These are phyloP conservation scores for Pitta sordida DNA, from an alignment of 2,113 vertebrate genomes.

Conservation along the genomic window DNA sequence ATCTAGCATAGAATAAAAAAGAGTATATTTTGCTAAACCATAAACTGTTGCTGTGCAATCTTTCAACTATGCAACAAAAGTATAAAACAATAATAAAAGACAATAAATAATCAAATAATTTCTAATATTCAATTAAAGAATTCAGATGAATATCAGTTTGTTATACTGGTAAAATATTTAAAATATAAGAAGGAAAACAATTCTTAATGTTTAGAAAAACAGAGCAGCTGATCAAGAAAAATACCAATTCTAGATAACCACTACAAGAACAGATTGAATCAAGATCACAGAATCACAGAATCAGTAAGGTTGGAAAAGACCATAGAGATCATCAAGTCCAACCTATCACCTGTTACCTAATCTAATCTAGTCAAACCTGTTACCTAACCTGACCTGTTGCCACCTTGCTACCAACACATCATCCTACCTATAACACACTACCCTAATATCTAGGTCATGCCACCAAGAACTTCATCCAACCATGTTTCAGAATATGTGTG, in stretches of 20 bases:
- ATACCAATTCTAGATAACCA: not conserved
- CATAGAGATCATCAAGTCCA: no score
- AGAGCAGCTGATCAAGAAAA: not conserved
- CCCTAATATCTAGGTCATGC: no score
- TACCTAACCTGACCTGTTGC: no score
- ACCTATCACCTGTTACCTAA: no score
- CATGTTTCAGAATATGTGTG: not conserved
- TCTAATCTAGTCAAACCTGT: no score
- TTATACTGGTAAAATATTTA: not conserved
- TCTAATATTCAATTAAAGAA: not conserved
- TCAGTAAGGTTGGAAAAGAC: no score
- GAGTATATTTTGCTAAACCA: not conserved
- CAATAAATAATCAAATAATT: not conserved
- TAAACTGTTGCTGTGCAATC: not conserved
- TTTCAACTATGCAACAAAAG: slow-evolving; percentile 3
- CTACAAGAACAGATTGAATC: not conserved
- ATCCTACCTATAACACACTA: no score
- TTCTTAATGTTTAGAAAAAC: not conserved
- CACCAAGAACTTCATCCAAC: no score
- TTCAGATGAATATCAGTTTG: not conserved
- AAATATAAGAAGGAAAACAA: not conserved
- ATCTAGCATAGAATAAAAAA: not conserved
- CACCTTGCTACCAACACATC: no score
- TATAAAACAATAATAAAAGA: not conserved
- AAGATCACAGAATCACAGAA: no score